Evolutionary conservation across 2,888 invertebrate species (phyloP), one percentile per base, ranked within the genome.

Genomic region (Venusia cambrica): DNA sequence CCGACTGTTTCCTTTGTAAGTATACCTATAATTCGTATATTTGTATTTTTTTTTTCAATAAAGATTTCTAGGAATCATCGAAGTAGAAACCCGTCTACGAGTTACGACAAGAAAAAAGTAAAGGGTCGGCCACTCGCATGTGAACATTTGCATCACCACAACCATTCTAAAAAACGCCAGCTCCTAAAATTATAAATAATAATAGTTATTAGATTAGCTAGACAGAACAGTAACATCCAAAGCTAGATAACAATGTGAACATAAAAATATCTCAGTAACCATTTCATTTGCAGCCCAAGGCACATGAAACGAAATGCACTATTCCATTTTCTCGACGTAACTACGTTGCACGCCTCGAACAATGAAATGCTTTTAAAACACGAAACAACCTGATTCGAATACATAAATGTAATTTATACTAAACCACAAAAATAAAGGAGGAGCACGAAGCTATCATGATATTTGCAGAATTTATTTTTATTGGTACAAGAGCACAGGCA

Each of bases 351-450:
- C 70, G 69, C 64, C 72, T 71, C 67, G 76, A 78, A 84, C 84
- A 83, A 81, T 80, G 79, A 77, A 84, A 81, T 73, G 84, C 83
- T 84, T 83, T 84, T 83, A 83, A 83, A 81, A 79, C 73, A 75
- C 66, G 71, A 67, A 73, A 74, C 72, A 71, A 73, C 71, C 68
- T 73, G 71, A 76, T 75, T 70, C 62, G 59, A 71, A 71, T 64
- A 67, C 62, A 67, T 67, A 65, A 68, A 70, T 62, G 59, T 69
- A 70, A 72, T 68, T 72, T 62, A 57, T 48, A 32, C 34, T 38
- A 32, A 44, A 27, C 32, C 36, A 46, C 55, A 54, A 56, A 55
- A 47, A 54, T 49, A 18, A 56, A 55, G 54, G 32, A 42, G 47
- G 29, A 24, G 30, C 22, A 29, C 11, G 3, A 29, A 12, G 6